Conservation (phyloP, 2,888 invertebrate genomes). For the Cremastobaeus sp. region DNA sequence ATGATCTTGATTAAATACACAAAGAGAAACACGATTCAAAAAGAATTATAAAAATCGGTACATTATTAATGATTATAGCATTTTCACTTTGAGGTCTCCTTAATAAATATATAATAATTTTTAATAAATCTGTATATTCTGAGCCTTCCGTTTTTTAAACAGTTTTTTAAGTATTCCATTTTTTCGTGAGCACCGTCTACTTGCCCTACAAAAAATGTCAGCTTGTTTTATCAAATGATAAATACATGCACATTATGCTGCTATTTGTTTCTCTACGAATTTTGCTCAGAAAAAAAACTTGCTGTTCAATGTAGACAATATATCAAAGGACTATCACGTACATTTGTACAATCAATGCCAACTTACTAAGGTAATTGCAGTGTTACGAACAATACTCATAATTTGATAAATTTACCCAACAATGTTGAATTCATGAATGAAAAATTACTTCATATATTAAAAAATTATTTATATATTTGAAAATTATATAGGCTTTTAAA, state of each 20-base stretch:
- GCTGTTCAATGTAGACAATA: conserved; percentile 22
- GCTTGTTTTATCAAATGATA: conserved; percentile 34
- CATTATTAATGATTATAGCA: no score
- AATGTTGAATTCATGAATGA: conserved; percentile 48
- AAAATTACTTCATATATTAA: conserved; percentile 46
- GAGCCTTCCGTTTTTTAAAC: no score
- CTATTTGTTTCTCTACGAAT: conserved; percentile 48
- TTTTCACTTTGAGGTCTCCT: no score
- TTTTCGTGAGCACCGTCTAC: no score
- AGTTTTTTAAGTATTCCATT: no score
- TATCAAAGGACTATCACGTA: conserved; percentile 37
- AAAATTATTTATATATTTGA: conserved; percentile 60
- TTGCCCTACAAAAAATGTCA: no score
- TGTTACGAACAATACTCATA: conserved; percentile 56
- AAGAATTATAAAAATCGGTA: no score
- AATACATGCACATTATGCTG: conserved; percentile 55
- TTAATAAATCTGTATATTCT: no score
- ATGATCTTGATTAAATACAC: no score
- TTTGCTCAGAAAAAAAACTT: conserved; percentile 28
- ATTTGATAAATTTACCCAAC: conserved; percentile 56
- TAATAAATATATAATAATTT: no score
- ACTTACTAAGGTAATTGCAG: conserved; percentile 52
- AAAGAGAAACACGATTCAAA: no score
- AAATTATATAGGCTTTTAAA: conserved; percentile 57
- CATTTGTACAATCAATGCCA: conserved; percentile 54